Conservation (phyloP, 2,888 invertebrate species). For the Falcaria lacertinaria region DNA sequence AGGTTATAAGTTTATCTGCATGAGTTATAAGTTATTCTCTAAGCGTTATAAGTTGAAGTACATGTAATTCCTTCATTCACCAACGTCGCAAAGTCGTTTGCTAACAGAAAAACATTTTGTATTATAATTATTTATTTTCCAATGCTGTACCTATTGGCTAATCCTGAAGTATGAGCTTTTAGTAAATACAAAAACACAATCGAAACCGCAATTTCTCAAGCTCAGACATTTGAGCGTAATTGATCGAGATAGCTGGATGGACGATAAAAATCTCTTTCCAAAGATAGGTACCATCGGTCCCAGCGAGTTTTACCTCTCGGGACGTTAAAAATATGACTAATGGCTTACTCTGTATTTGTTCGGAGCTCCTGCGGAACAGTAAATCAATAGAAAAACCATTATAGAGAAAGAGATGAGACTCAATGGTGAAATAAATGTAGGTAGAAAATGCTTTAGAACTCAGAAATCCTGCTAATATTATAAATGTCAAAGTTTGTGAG, state of each 20-base stretch:
- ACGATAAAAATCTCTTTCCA: conserved; percentile 1
- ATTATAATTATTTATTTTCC: too few relatives aligned
- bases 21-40: too few relatives aligned
- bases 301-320: conserved; percentile 12
- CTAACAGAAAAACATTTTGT: too few relatives aligned
- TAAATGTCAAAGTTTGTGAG: too few relatives aligned
- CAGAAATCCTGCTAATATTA: too few relatives aligned
- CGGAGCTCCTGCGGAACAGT: conserved; percentile 35
- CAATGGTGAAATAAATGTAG: conserved; percentile 27
- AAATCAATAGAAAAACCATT: conserved; percentile 47
- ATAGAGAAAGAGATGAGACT: conserved; percentile 29
- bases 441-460: too few relatives aligned
- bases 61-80: too few relatives aligned
- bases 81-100: too few relatives aligned
- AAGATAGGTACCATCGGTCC: conserved; percentile 13
- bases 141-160: too few relatives aligned
- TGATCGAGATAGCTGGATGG: neutral
- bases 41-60: too few relatives aligned
- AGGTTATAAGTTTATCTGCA: too few relatives aligned
- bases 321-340: conserved; percentile 41
- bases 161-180: neutral
- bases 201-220: neutral
- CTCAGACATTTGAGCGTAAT: neutral
- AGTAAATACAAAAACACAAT: neutral
- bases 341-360: conserved; percentile 42